Base-by-base conservation (phyloP, 1,140 invertebrate genomes). In the Heliconius hermathena region DNA sequence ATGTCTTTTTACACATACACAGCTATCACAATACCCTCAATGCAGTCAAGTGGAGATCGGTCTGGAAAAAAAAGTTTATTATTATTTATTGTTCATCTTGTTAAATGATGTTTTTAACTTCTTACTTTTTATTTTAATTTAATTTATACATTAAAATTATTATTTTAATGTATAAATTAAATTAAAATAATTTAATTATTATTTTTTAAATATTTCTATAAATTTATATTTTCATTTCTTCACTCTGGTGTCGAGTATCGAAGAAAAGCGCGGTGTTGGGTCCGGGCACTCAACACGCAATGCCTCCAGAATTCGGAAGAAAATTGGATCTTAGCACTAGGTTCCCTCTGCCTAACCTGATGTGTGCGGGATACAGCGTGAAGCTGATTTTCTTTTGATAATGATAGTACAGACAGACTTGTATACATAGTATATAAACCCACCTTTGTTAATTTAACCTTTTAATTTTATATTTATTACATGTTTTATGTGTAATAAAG, bases 1-100 rank as follows among this genome's bases (percentile, higher is more conserved):
- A 66, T 66, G 60, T 66, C 60, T 66, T 66, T 60, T 60, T 60
- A 29, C 60, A 66, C 60, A 66, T 66, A 26, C 60, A 66, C 29
- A 29, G 22, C 22, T 66, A 66, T 66, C 60, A 66, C 60, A 66
- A 26, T 66, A 29, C 26, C 13, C 60, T 66, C 60, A 26, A 66
- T 29, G 60, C 60, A 66, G 60, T 66, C 60, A 66, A 66, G 11
- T 66, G 60, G 60, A 66, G 60, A 66, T 66, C 60, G 60, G 13
- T 29, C 60, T 66, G 60, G 13, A 66, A 66, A 29, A 66, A 29
- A 29, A 66, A 29, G 22, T 9, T 29, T 66, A 13, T 60, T 26
- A 66, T 33, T 33, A 33, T 33, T 33, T 33, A 8, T 8, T 36
- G 5, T 36, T 36, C 6, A 36, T 36, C 33, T 6, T 36, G 6